phyloP scores from a whole-genome alignment of 1,140 invertebrate genomes.

The Heliconius hermathena region DNA sequence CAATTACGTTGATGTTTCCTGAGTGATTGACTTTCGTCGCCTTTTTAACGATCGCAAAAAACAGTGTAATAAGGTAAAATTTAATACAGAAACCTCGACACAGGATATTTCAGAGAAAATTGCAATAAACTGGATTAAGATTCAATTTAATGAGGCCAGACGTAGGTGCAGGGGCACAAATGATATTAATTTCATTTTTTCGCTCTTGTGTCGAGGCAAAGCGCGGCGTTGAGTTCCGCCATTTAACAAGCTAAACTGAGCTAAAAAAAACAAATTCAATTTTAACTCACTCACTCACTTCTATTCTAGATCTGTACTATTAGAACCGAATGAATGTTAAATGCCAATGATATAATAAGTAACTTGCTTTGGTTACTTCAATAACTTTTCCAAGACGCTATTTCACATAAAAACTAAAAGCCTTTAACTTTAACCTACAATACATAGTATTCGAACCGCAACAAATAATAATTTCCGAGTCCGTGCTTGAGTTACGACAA shows the following conservation, averaged over 20 bases:
- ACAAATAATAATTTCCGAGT: slow-evolving; percentile 75
- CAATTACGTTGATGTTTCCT: slow-evolving; percentile 37
- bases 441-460: slow-evolving; percentile 73
- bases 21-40: slow-evolving; percentile 41
- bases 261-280: no score
- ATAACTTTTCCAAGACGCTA: slow-evolving; percentile 52
- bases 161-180: no score
- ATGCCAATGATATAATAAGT: slow-evolving; percentile 44
- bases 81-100: slow-evolving; percentile 29
- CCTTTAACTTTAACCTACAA: slow-evolving; percentile 57
- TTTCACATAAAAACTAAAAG: slow-evolving; percentile 67
- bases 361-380: slow-evolving; percentile 46
- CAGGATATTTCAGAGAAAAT: slow-evolving; percentile 15
- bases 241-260: no score
- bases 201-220: no score
- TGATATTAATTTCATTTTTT: no score
- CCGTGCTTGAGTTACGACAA: slow-evolving; percentile 70
- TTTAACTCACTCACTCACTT: no score
- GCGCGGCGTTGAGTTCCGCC: no score
- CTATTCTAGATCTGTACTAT: neutral
- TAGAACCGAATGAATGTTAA: slow-evolving; percentile 20
- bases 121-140: slow-evolving; percentile 13
- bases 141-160: no score
- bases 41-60: slow-evolving; percentile 39
- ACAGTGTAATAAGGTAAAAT: slow-evolving; percentile 33